A percentile compares a stretch with the other conserved stretches of the same genome.
Evolutionary conservation across 1,140 invertebrate genomes (phyloP).

Genomic region (Scaptodrosophila lebanonensis): DNA sequence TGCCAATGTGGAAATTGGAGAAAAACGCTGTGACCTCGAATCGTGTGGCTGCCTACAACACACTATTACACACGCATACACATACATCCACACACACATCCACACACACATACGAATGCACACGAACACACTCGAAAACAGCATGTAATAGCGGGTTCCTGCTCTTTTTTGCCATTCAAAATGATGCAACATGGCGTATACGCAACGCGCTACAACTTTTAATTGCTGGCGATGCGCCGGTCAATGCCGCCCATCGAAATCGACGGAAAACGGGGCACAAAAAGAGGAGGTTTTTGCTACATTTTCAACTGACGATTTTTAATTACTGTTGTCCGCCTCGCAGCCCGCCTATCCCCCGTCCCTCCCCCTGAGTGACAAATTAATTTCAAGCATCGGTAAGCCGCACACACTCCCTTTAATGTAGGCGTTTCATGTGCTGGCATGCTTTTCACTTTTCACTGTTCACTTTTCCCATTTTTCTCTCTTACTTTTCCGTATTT

Average conservation of each 20-base stretch:
- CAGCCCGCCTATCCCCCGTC: constrained; percentile 12
- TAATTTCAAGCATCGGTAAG: constrained; percentile 47
- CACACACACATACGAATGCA: constrained; percentile 19
- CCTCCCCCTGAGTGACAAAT: constrained; percentile 48
- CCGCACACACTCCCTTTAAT: too few relatives aligned
- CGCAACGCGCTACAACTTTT: constrained; percentile 42
- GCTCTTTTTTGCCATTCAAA: too few relatives aligned
- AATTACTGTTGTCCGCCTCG: constrained; percentile 52
- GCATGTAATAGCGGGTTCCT: too few relatives aligned
- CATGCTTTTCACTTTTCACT: too few relatives aligned
- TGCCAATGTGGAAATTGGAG: constrained; percentile 43
- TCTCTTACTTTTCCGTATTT: too few relatives aligned
- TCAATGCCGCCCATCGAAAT: not conserved
- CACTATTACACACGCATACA: not conserved
- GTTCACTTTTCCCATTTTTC: too few relatives aligned
- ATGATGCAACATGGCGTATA: constrained; percentile 42
- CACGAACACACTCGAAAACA: too few relatives aligned
- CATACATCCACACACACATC: not conserved
- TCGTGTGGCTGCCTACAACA: constrained; percentile 16
- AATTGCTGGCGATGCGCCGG: constrained; percentile 44
- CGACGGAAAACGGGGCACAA: not conserved
- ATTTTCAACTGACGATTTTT: constrained; percentile 40
- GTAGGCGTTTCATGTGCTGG: too few relatives aligned
- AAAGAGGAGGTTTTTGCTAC: constrained; percentile 11
- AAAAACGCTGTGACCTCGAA: constrained; percentile 51